Percentiles rank a stretch among this genome's conserved stretches.
Conservation (phyloP, 1,140 invertebrate genomes). For the Saccostrea echinata region DNA sequence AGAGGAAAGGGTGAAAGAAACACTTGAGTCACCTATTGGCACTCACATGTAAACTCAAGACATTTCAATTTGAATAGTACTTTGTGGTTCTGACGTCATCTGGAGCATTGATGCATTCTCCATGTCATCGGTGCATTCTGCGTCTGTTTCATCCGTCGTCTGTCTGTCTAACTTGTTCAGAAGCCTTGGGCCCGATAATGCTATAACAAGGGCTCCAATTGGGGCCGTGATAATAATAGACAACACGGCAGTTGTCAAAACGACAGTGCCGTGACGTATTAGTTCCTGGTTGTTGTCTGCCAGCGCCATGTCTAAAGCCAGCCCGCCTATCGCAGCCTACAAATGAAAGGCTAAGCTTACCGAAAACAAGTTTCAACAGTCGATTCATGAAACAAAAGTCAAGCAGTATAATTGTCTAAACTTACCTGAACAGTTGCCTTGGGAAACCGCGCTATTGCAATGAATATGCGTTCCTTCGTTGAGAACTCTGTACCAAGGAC, state of each 20-base stretch:
- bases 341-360: no score
- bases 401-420: no score
- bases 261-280: constrained; percentile 66
- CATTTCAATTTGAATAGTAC: no score
- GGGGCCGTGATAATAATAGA: constrained; percentile 96
- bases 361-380: no score
- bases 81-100: no score
- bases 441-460: constrained; percentile 94
- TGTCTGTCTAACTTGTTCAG: no score
- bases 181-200: constrained; percentile 85
- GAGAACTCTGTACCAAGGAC: constrained; percentile 86
- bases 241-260: constrained; percentile 88
- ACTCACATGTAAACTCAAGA: no score
- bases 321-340: constrained; percentile 78
- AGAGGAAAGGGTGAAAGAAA: no score
- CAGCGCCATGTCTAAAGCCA: constrained; percentile 85
- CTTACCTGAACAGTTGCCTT: constrained; percentile 85
- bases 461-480: constrained; percentile 92
- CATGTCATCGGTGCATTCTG: no score
- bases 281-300: constrained; percentile 58
- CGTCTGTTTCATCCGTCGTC: no score
- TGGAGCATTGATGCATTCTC: no score
- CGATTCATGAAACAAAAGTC: constrained; percentile 5
- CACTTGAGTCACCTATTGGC: no score
- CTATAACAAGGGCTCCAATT: constrained; percentile 91